Percentiles rank a stretch among this genome's conserved stretches.
These are phyloP conservation scores for Brachionus manjavacas DNA, from an alignment of 1,140 invertebrate genomes.

Conservation along the genomic window DNA sequence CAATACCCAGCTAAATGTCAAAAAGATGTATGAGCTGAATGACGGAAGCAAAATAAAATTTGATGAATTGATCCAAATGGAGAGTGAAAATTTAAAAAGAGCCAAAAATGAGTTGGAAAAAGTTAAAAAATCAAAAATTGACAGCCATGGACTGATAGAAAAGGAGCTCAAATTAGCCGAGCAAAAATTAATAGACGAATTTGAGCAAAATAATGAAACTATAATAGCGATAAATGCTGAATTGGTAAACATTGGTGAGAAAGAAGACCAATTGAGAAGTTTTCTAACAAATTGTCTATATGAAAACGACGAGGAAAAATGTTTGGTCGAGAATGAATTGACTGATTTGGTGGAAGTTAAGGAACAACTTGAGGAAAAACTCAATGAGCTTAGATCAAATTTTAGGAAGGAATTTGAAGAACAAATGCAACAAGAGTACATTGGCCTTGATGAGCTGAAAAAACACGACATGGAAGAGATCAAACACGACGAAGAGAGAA, in stretches of 20 bases:
- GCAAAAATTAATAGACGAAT: neutral
- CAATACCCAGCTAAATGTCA: slow-evolving; percentile 1
- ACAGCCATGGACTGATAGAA: neutral
- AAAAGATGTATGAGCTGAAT: slow-evolving; percentile 12
- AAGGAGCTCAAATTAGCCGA: neutral
- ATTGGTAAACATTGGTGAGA: neutral
- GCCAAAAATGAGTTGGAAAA: slow-evolving; percentile 7
- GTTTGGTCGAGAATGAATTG: slow-evolving; percentile 2
- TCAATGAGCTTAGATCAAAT: neutral
- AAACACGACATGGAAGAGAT: slow-evolving; percentile 2
- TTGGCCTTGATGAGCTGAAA: neutral
- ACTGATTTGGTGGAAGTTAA: neutral
- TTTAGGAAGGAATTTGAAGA: neutral
- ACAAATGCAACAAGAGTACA: slow-evolving; percentile 7
- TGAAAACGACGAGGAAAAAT: slow-evolving; percentile 34
- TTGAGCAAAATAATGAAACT: neutral
- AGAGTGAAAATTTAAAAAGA: neutral
- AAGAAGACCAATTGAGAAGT: neutral
- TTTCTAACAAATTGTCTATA: slow-evolving; percentile 5
- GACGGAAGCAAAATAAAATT: neutral
- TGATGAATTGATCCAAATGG: slow-evolving; percentile 4
- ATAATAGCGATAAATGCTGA: neutral
- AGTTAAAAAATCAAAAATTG: neutral
- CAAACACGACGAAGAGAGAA: neutral
- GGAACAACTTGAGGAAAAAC: neutral